Evolutionary conservation across 2,888 invertebrate species (phyloP).

Genomic region (Drosophila rellima): DNA sequence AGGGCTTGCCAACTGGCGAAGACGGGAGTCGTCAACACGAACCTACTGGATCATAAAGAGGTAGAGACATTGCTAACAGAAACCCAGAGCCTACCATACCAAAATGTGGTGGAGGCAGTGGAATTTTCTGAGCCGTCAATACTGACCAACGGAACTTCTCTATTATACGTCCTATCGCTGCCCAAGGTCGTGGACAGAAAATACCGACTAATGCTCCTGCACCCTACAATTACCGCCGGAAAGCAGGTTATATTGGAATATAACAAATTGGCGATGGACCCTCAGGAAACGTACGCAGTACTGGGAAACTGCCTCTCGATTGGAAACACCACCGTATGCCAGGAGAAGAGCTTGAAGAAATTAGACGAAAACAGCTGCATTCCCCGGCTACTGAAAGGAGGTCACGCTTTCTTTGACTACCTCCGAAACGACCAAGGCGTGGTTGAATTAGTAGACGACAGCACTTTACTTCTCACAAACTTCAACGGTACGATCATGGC

Average conservation of each 20-base stretch:
- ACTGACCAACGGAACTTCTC: neutral
- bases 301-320: neutral
- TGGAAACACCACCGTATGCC: neutral
- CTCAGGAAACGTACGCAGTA: neutral
- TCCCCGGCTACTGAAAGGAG: neutral
- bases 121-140: neutral
- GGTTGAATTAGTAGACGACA: slow-evolving; percentile 2
- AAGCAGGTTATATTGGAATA: neutral
- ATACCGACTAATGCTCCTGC: neutral
- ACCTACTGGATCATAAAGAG: slow-evolving; percentile 4
- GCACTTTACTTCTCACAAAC: neutral
- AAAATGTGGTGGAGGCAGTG: slow-evolving; percentile 2
- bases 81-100: slow-evolving; percentile 2
- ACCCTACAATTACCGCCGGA: neutral
- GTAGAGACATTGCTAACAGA: neutral
- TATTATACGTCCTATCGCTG: too few relatives aligned
- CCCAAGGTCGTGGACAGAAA: too few relatives aligned
- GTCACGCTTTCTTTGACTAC: slow-evolving; percentile 1
- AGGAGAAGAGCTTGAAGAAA: neutral
- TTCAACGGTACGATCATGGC: slow-evolving; percentile 2
- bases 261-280: neutral
- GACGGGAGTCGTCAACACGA: slow-evolving; percentile 4
- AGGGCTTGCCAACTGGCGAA: slow-evolving; percentile 7
- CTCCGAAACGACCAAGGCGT: neutral
- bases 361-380: neutral